Conservation (phyloP, 1,140 invertebrate genomes). For the Phymastichus coffea region DNA sequence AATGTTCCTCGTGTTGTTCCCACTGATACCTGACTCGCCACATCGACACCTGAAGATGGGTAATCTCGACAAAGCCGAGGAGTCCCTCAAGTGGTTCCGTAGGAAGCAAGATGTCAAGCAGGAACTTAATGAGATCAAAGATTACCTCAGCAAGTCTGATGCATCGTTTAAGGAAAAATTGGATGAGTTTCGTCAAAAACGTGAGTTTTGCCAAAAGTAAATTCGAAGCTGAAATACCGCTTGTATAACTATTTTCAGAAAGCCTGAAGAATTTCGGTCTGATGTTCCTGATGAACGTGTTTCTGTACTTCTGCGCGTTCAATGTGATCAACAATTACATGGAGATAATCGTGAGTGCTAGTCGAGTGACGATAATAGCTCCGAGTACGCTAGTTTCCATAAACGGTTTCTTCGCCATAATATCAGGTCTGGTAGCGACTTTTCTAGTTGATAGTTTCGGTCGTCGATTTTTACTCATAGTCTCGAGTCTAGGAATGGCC, state of each 20-base stretch:
- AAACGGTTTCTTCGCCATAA: slow-evolving; percentile 39
- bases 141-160: slow-evolving; percentile 40
- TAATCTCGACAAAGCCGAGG: slow-evolving; percentile 43
- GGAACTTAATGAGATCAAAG: slow-evolving; percentile 46
- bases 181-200: slow-evolving; percentile 33
- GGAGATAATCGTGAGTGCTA: slow-evolving; percentile 48
- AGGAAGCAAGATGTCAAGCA: slow-evolving; percentile 42
- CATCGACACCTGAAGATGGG: slow-evolving; percentile 44
- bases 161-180: slow-evolving; percentile 37
- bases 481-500: slow-evolving; percentile 40
- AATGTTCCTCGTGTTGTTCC: slow-evolving; percentile 53
- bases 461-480: slow-evolving; percentile 41
- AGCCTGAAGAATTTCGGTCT: slow-evolving; percentile 37
- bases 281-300: slow-evolving; percentile 42
- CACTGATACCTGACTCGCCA: slow-evolving; percentile 61
- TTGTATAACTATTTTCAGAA: slow-evolving; percentile 29
- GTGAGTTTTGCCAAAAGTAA: background rate
- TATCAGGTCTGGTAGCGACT: slow-evolving; percentile 39
- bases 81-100: slow-evolving; percentile 48
- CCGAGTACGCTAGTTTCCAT: slow-evolving; percentile 46
- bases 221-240: background rate
- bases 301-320: slow-evolving; percentile 42
- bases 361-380: slow-evolving; percentile 34
- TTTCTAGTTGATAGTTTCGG: slow-evolving; percentile 49
- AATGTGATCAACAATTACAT: slow-evolving; percentile 45